Percentiles rank a stretch among this genome's conserved stretches.
These are phyloP conservation scores for Nemurella pictetii DNA, from an alignment of 2,888 invertebrate species.

Conservation along the genomic window DNA sequence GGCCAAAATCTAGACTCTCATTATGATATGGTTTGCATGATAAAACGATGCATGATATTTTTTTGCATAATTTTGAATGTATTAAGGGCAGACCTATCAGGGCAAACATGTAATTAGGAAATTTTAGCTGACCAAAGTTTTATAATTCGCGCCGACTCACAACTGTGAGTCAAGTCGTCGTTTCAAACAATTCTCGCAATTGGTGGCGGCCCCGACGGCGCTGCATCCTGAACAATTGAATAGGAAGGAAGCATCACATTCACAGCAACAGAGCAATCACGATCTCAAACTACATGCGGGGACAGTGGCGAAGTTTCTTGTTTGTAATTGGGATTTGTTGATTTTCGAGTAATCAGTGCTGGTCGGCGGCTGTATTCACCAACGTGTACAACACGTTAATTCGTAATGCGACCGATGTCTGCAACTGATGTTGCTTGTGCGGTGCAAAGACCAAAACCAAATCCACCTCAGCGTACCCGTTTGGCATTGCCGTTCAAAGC, in stretches of 20 bases:
- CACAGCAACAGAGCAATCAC: not conserved
- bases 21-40: not conserved
- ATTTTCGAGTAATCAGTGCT: not conserved
- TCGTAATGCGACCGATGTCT: not conserved
- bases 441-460: not conserved
- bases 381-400: not conserved
- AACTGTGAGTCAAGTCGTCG: not conserved
- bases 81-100: not conserved
- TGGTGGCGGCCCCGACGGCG: not conserved
- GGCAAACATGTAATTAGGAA: not conserved
- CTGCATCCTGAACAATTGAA: not conserved
- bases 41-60: too few relatives aligned
- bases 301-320: not conserved
- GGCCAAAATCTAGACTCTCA: not conserved
- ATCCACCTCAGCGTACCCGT: not conserved
- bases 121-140: not conserved
- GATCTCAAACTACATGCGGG: not conserved
- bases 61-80: not conserved
- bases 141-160: not conserved
- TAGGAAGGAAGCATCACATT: not conserved
- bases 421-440: not conserved
- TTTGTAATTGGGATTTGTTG: not conserved
- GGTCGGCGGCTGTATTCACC: not conserved
- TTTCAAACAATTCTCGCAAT: not conserved
- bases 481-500: not conserved